These are phyloP conservation scores for Drosophila navojoa DNA, from an alignment of 1,140 invertebrate genomes.

Conservation along the genomic window DNA sequence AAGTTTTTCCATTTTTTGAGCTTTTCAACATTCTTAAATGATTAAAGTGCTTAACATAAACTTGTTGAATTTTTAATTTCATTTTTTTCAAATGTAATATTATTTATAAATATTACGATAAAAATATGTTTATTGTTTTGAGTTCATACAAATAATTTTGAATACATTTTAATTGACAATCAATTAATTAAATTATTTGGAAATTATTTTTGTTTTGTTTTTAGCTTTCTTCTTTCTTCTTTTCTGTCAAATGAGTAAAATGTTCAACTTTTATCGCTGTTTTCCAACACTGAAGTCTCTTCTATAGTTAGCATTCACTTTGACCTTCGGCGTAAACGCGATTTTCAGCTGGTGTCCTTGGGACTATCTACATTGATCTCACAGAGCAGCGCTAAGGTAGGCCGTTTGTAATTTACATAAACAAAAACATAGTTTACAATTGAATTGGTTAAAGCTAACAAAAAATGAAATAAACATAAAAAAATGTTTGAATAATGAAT, in stretches of 20 bases:
- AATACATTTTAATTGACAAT: no score
- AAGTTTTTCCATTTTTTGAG: no score
- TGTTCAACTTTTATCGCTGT: background rate
- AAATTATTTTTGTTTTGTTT: background rate
- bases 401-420: conserved; percentile 5
- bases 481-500: background rate
- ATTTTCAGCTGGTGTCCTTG: conserved; percentile 15
- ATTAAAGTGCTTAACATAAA: no score
- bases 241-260: no score
- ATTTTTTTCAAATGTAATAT: no score
- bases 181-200: no score
- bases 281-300: background rate
- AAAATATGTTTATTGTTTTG: no score
- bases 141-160: no score
- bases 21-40: no score
- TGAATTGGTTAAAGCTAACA: background rate
- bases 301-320: background rate
- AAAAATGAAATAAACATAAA: background rate
- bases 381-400: background rate
- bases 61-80: no score
- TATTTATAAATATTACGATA: no score
- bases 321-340: background rate
- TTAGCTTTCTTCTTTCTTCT: background rate
- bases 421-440: background rate
- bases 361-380: background rate